Conservation (phyloP, 2,797 vertebrate genomes). For the Ispidina lecontei region DNA sequence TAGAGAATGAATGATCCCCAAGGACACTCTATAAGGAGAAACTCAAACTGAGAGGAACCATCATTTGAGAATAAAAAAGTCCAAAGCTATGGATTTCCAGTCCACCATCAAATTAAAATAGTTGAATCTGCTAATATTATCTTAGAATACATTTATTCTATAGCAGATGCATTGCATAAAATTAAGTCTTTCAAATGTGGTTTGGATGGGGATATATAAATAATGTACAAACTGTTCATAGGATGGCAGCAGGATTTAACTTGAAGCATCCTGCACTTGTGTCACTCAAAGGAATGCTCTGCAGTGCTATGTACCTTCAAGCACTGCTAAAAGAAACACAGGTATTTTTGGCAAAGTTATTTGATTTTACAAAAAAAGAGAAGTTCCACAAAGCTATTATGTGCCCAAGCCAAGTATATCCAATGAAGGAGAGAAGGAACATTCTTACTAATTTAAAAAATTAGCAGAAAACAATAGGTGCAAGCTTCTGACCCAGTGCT, state of each 20-base stretch:
- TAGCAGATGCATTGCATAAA: background rate
- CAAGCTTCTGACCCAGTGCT: background rate
- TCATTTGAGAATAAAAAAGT: background rate
- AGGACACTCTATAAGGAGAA: background rate
- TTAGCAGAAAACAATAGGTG: background rate
- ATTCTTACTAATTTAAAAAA: background rate
- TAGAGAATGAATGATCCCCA: background rate
- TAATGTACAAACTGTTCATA: fast-evolving
- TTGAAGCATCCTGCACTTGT: background rate
- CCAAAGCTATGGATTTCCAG: background rate
- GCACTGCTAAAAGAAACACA: background rate
- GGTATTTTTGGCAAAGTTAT: background rate
- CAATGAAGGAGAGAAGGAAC: background rate
- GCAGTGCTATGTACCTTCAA: background rate
- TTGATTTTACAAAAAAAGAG: background rate
- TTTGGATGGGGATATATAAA: background rate
- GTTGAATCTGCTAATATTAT: background rate
- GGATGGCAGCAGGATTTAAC: background rate
- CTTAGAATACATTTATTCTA: background rate
- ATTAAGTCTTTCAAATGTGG: background rate
- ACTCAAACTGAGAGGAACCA: background rate
- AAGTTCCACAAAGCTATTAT: background rate
- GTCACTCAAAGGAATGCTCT: background rate
- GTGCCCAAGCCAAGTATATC: background rate
- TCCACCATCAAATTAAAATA: background rate